Evolutionary conservation across 2,797 vertebrate species (phyloP).

Genomic region (Crocidura indochinensis): DNA sequence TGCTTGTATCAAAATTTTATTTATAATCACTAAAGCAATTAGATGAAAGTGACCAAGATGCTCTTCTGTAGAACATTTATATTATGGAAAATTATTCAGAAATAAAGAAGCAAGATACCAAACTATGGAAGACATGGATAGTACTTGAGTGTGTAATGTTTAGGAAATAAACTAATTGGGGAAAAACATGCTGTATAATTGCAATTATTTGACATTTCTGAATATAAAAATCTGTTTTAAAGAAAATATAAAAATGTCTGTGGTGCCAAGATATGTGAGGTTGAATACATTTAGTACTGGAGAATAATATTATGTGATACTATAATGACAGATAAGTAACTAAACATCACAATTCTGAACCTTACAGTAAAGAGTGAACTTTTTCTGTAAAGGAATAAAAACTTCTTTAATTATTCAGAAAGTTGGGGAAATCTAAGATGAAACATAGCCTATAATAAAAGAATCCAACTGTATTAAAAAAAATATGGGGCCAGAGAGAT

Average conservation of each 20-base stretch:
- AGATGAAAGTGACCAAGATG: neutral
- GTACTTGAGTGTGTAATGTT: neutral
- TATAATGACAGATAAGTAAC: conserved; percentile 4
- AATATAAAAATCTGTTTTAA: neutral
- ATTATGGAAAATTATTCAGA: neutral
- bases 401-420: neutral
- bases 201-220: conserved; percentile 44
- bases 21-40: neutral
- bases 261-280: neutral
- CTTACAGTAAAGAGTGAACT: neutral
- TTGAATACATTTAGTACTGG: neutral
- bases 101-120: neutral
- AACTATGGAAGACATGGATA: neutral
- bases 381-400: neutral
- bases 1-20: neutral
- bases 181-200: neutral
- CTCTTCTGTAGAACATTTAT: neutral
- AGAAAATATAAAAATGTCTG: neutral
- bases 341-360: neutral
- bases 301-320: neutral
- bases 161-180: conserved; percentile 18
- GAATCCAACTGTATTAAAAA: conserved; percentile 27
- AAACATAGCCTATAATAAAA: neutral
- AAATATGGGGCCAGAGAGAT: no score
- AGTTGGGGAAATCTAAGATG: neutral